A percentile compares a stretch with the other conserved stretches of the same genome.
phyloP scores from a whole-genome alignment of 2,888 invertebrate species.

The Cylloceria caligata region DNA sequence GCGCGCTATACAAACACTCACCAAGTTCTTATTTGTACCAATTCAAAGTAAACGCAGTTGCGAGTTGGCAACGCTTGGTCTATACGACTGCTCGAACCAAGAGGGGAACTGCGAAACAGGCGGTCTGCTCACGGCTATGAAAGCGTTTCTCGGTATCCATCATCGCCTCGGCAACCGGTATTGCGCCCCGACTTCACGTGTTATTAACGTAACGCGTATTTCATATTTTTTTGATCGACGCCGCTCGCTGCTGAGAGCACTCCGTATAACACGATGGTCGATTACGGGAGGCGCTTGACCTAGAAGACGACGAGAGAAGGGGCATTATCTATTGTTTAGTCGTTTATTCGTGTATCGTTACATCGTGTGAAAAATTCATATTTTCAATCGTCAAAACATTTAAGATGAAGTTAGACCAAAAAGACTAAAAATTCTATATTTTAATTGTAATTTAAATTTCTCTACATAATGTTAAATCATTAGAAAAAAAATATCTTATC shows the following conservation, averaged over 20 bases:
- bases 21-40: slow-evolving; percentile 63
- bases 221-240: slow-evolving; percentile 48
- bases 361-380: neutral
- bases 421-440: too few species aligned
- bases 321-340: neutral
- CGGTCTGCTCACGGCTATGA: slow-evolving; percentile 67
- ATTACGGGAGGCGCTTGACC: slow-evolving; percentile 41
- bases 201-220: slow-evolving; percentile 73
- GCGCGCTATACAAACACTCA: slow-evolving; percentile 29
- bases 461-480: too few species aligned
- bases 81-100: slow-evolving; percentile 39
- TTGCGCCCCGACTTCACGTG: slow-evolving; percentile 63
- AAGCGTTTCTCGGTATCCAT: slow-evolving; percentile 76
- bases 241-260: slow-evolving; percentile 7
- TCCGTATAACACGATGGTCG: slow-evolving; percentile 32
- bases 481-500: too few species aligned
- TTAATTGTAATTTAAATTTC: too few species aligned
- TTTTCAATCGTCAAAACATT: neutral
- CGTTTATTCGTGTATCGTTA: too few species aligned
- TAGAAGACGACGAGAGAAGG: neutral
- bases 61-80: slow-evolving; percentile 30
- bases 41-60: slow-evolving; percentile 61
- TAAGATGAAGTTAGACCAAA: too few species aligned
- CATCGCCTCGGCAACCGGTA: slow-evolving; percentile 65
- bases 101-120: slow-evolving; percentile 43